These are phyloP conservation scores for Cygnus olor DNA, from an alignment of 2,797 vertebrate genomes.

Conservation along the genomic window DNA sequence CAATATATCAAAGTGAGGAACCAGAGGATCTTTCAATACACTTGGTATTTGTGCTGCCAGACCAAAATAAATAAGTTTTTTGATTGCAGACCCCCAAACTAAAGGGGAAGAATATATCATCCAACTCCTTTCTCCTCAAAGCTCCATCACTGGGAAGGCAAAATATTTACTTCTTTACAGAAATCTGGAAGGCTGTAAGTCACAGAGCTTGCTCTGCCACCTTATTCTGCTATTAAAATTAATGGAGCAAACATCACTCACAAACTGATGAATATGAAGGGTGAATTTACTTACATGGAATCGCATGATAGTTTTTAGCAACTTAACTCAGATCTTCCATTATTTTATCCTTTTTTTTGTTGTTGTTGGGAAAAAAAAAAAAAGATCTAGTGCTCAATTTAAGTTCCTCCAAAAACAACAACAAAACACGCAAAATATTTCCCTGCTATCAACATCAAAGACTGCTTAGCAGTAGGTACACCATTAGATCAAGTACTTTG, in stretches of 20 bases:
- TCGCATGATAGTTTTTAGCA: not conserved
- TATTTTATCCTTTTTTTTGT: not conserved
- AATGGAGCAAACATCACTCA: not conserved
- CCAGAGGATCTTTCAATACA: not conserved
- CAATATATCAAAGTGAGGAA: not conserved
- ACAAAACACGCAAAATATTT: not conserved
- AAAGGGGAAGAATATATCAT: not conserved
- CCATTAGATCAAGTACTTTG: not conserved
- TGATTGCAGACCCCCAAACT: not conserved
- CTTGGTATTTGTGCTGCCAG: not conserved
- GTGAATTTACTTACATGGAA: not conserved
- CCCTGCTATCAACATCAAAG: not conserved
- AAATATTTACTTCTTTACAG: not conserved
- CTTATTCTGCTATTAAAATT: too few relatives aligned
- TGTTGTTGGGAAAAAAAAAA: not conserved
- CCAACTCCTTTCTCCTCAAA: not conserved
- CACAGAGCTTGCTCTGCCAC: not conserved
- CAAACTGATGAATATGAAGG: not conserved
- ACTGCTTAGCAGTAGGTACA: not conserved
- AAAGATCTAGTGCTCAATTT: not conserved
- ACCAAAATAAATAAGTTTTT: slow-evolving; percentile 17
- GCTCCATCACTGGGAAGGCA: not conserved
- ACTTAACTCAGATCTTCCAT: not conserved
- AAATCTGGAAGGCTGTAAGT: not conserved
- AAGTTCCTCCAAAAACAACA: not conserved